Conservation (phyloP, 1,140 invertebrate genomes). For the Euwallacea fornicatus region DNA sequence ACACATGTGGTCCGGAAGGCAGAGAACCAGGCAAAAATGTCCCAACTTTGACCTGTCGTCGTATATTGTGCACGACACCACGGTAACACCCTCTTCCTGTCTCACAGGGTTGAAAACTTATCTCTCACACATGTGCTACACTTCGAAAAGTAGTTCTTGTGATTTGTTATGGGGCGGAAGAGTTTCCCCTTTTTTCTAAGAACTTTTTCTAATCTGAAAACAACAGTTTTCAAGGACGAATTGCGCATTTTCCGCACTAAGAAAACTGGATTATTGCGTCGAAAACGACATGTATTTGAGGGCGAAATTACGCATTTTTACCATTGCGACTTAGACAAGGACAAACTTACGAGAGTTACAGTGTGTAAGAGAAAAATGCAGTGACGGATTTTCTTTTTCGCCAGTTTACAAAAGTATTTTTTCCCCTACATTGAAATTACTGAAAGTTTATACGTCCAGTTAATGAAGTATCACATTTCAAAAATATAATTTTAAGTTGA, state of each 20-base stretch:
- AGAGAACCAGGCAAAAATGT: neutral
- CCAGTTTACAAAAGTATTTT: too few species aligned
- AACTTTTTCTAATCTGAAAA: neutral
- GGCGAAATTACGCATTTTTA: too few species aligned
- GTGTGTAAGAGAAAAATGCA: too few species aligned
- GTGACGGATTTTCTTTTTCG: too few species aligned
- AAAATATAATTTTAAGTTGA: too few species aligned
- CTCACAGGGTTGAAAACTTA: conserved; percentile 28
- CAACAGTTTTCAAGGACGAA: neutral
- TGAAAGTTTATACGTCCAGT: too few species aligned
- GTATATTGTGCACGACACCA: conserved; percentile 29
- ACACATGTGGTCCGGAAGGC: conserved; percentile 12
- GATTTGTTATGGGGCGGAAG: neutral
- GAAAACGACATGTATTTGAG: too few species aligned
- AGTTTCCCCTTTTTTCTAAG: neutral
- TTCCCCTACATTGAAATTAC: too few species aligned
- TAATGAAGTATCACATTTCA: too few species aligned
- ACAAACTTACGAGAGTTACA: too few species aligned
- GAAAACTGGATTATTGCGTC: too few species aligned
- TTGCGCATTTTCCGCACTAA: neutral
- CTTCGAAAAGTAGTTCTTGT: neutral
- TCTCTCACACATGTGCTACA: conserved; percentile 19
- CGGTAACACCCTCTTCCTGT: conserved; percentile 30
- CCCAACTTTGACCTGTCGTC: conserved; percentile 26
- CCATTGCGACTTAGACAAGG: too few species aligned